Evolutionary conservation across 1,140 invertebrate species (phyloP), one percentile per base, ranked within the genome.

Genomic region (Eueides isabella): DNA sequence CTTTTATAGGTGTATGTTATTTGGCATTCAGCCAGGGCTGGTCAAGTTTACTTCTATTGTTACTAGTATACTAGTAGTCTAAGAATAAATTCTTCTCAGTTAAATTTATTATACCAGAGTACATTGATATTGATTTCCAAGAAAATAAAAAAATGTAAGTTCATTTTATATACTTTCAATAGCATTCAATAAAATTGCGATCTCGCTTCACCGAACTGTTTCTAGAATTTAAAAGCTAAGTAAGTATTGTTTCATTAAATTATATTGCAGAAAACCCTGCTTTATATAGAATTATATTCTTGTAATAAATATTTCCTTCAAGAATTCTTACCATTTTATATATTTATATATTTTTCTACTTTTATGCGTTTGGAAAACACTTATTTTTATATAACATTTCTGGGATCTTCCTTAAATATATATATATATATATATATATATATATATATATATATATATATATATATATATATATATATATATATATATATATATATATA

Each of bases 1-100:
- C 82, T 86, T 86, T 78, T 86, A 86, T 86, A 86, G 80, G 64
- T 69, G 67, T 76, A 76, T 77, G 72, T 71, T 35, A 82, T 78
- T 80, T 81, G 77, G 72, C 79, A 63, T 41, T 30, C 19, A 62
- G 71, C 69, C 82, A 83, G 84, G 79, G 78, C 74, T 78, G 65
- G 33, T 79, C 79, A 84, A 80, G 63, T 75, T 77, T 74, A 73
- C 63, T 80, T 79, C 75, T 66, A 48, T 41, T 66, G 69, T 64
- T 26, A 4, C 19, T 26, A 26, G n/a, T 19, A 44, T 9, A n/a
- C n/a, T n/a, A n/a, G n/a, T n/a, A 44, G 19, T 55, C 23, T 26
- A 26, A 12, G 7, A 55, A 55, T 55, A 26, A 55, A 55, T 23
- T 14, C 0, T 55, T 26, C 26, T 55, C 23, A 23, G 48, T 26